A percentile compares a stretch with the other conserved stretches of the same genome.
phyloP scores from a whole-genome alignment of 2,113 vertebrate genomes.

The Periophthalmus modestus region DNA sequence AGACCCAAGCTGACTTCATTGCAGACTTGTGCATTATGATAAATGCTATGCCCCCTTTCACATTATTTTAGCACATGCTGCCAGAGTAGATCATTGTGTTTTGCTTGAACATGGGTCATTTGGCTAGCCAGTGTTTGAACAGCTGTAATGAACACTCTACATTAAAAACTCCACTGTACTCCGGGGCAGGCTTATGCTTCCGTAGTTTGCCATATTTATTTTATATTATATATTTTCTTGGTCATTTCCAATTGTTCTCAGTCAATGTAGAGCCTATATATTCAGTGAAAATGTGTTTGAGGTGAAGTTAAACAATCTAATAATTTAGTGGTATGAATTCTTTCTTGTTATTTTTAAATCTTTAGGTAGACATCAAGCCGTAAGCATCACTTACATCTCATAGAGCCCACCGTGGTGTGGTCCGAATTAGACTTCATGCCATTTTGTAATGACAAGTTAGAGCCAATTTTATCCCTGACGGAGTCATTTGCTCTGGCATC shows the following conservation, averaged over 20 bases:
- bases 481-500: slow-evolving; percentile 69
- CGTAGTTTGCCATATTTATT: neutral
- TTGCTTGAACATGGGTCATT: slow-evolving; percentile 85
- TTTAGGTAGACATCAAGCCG: slow-evolving; percentile 18
- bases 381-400: slow-evolving; percentile 37
- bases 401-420: slow-evolving; percentile 53
- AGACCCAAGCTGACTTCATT: slow-evolving; percentile 40
- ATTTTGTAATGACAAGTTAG: slow-evolving; percentile 74
- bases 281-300: too few relatives aligned
- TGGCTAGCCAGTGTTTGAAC: slow-evolving; percentile 84
- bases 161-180: slow-evolving; percentile 70
- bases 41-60: slow-evolving; percentile 76
- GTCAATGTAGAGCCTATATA: neutral
- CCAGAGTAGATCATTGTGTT: slow-evolving; percentile 82
- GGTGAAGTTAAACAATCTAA: too few relatives aligned
- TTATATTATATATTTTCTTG: neutral
- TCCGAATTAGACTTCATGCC: slow-evolving; percentile 69
- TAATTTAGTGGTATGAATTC: too few relatives aligned
- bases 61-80: slow-evolving; percentile 82
- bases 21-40: slow-evolving; percentile 75
- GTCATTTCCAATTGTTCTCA: neutral
- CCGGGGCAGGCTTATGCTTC: slow-evolving; percentile 3
- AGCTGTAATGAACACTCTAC: slow-evolving; percentile 82
- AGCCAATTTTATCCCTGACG: slow-evolving; percentile 68
- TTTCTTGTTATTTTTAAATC: neutral